phyloP scores from a whole-genome alignment of 2,113 vertebrate species.

The Neolamprologus caudopunctatus region DNA sequence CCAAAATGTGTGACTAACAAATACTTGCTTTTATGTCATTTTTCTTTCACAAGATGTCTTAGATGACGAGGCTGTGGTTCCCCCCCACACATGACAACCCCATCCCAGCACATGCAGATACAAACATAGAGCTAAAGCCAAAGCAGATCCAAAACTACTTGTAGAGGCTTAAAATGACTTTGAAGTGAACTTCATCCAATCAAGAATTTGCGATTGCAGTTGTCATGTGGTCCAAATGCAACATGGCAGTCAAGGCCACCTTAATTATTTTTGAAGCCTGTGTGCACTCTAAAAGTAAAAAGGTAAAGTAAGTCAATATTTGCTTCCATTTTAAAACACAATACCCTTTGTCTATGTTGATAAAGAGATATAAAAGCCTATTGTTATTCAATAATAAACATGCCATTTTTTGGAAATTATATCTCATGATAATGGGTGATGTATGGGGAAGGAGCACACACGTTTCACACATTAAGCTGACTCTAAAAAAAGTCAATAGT shows the following conservation, averaged over 20 bases:
- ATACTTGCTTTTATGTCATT: background rate
- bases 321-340: background rate
- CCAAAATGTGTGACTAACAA: background rate
- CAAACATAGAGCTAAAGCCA: background rate
- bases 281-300: background rate
- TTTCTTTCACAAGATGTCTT: background rate
- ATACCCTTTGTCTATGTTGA: background rate
- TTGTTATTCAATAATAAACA: background rate
- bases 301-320: background rate
- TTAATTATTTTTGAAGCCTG: background rate
- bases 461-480: background rate
- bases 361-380: background rate
- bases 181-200: background rate
- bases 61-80: background rate
- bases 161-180: background rate
- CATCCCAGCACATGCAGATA: background rate
- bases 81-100: background rate
- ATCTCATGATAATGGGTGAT: background rate
- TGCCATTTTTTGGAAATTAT: background rate
- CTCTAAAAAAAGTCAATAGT: background rate
- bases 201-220: background rate
- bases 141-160: background rate
- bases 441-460: background rate
- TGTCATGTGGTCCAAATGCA: background rate
- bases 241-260: background rate